Evolutionary conservation across 2,113 vertebrate genomes (phyloP).

Genomic region (Chaenocephalus aceratus): DNA sequence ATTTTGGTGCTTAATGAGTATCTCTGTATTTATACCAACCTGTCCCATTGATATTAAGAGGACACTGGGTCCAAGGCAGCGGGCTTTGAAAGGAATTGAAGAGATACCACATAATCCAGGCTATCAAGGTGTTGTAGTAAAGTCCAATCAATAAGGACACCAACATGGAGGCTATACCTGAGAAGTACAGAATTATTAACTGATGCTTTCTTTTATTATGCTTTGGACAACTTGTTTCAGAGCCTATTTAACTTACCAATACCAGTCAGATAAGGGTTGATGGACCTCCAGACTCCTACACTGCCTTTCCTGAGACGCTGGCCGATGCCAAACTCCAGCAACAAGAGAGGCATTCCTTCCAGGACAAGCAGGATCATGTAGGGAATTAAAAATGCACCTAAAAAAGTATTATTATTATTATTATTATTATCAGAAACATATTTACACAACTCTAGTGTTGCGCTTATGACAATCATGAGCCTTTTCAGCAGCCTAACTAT

Average conservation of each 20-base stretch:
- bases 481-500: background rate
- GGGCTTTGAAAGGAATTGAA: conserved; percentile 82
- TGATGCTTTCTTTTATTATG: background rate
- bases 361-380: conserved; percentile 92
- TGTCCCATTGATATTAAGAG: conserved; percentile 84
- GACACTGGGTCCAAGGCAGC: conserved; percentile 90
- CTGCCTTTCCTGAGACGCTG: conserved; percentile 92
- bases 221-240: background rate
- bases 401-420: background rate
- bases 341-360: conserved; percentile 91
- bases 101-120: conserved; percentile 84
- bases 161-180: conserved; percentile 91
- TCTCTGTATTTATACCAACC: conserved; percentile 71
- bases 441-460: background rate
- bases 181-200: background rate
- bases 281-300: conserved; percentile 89
- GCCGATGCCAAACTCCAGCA: conserved; percentile 94
- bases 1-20: background rate
- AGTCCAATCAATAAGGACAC: conserved; percentile 90
- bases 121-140: conserved; percentile 95
- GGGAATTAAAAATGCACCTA: conserved; percentile 96
- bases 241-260: conserved; percentile 82
- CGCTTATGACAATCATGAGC: background rate
- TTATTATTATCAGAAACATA: background rate
- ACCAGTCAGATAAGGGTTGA: conserved; percentile 90